A percentile compares a stretch with the other conserved stretches of the same genome.
Evolutionary conservation across 30 jellyfish, hydroid and myxozoan genomes (phyloP).

Genomic region (Turritopsis dohrnii): DNA sequence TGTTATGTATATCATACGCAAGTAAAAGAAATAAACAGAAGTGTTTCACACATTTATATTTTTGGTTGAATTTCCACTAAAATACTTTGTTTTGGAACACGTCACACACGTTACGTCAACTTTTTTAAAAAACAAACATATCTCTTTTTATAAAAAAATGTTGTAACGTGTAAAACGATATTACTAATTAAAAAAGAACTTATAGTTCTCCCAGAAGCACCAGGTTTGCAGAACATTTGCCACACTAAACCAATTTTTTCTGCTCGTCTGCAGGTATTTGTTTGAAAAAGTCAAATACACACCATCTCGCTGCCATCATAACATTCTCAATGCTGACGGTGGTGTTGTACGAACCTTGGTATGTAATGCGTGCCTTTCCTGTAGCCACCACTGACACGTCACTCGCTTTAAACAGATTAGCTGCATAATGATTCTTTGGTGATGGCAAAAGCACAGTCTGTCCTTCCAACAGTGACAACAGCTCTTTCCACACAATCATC

Average conservation of each 20-base stretch:
- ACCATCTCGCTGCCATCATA: neutral
- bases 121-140: no score
- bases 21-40: neutral
- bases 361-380: neutral
- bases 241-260: neutral
- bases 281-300: neutral
- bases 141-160: neutral
- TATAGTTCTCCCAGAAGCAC: neutral
- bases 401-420: slow-evolving; percentile 9
- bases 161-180: neutral
- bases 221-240: neutral
- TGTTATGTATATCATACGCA: neutral
- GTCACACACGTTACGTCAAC: neutral
- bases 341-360: neutral
- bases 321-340: neutral
- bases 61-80: neutral
- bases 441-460: slow-evolving; percentile 43
- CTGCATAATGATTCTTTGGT: slow-evolving; percentile 28
- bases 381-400: slow-evolving; percentile 45
- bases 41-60: neutral
- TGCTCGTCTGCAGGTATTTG: neutral
- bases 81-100: neutral
- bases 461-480: slow-evolving; percentile 34
- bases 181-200: neutral
- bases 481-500: slow-evolving; percentile 28